These are phyloP conservation scores for Merodon equestris DNA, from an alignment of 2,888 invertebrate genomes.

Conservation along the genomic window DNA sequence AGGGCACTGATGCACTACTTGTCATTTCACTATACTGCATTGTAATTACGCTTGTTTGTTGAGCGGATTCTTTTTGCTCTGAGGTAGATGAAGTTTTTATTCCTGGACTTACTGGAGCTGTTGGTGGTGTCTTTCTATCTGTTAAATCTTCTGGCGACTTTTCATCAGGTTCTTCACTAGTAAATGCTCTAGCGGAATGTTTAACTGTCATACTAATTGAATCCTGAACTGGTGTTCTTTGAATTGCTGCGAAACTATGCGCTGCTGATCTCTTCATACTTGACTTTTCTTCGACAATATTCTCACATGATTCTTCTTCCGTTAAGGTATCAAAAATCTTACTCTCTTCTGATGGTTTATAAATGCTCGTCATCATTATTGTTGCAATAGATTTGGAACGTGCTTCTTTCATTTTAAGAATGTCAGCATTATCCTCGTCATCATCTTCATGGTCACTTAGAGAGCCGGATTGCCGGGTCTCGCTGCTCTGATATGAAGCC, in stretches of 20 bases:
- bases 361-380: slow-evolving; percentile 79
- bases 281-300: slow-evolving; percentile 27
- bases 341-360: slow-evolving; percentile 75
- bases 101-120: slow-evolving; percentile 84
- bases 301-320: slow-evolving; percentile 72
- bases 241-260: slow-evolving; percentile 26
- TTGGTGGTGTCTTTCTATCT: slow-evolving; percentile 82
- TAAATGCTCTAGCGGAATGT: slow-evolving; percentile 16
- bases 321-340: slow-evolving; percentile 71
- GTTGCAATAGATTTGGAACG: slow-evolving; percentile 79
- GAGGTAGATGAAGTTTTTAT: slow-evolving; percentile 78
- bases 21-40: slow-evolving; percentile 52
- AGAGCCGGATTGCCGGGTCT: slow-evolving; percentile 72
- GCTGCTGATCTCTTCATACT: slow-evolving; percentile 41
- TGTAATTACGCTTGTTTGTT: slow-evolving; percentile 70
- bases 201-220: slow-evolving; percentile 40
- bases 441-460: slow-evolving; percentile 76
- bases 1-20: slow-evolving; percentile 75
- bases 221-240: slow-evolving; percentile 21
- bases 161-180: slow-evolving; percentile 13
- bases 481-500: slow-evolving; percentile 74
- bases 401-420: slow-evolving; percentile 75
- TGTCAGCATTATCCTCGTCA: slow-evolving; percentile 70
- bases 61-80: slow-evolving; percentile 76
- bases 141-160: slow-evolving; percentile 69